Evolutionary conservation across 2,888 invertebrate species (phyloP).

Genomic region (Heliconius hortense): DNA sequence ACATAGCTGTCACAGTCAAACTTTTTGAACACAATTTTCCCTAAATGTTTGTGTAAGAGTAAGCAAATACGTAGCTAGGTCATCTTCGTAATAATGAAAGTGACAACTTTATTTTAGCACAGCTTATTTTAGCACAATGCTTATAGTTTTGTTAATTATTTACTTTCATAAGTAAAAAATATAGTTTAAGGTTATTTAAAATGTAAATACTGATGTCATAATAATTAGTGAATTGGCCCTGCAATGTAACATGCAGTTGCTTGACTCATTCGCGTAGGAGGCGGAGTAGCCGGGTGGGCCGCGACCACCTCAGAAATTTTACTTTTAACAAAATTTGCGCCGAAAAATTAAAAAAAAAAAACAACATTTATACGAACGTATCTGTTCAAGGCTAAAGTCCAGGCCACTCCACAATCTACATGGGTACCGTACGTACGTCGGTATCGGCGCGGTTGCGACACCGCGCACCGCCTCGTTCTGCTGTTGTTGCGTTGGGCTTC

Average conservation of each 20-base stretch:
- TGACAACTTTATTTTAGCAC: no score
- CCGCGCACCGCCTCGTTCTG: background rate
- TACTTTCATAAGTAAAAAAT: background rate
- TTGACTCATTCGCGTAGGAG: no score
- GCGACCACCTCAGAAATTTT: no score
- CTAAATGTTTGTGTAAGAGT: no score
- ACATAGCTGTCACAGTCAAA: no score
- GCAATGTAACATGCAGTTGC: constrained; percentile 7
- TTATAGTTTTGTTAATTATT: background rate
- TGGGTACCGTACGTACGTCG: background rate
- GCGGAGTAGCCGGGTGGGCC: no score
- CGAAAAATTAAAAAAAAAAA: no score
- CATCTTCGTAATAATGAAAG: background rate
- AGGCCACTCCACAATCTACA: no score
- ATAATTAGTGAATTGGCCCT: constrained; percentile 25
- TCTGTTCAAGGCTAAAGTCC: no score
- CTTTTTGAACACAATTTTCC: no score
- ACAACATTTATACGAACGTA: no score
- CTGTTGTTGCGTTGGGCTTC: constrained; percentile 6
- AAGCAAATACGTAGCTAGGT: background rate
- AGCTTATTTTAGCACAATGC: background rate
- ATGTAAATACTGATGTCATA: constrained; percentile 25
- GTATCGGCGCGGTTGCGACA: constrained; percentile 1
- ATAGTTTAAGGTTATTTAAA: constrained; percentile 8
- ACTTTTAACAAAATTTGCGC: no score